Evolutionary conservation across 37 sponge, comb jelly and placozoan species (phyloP), one percentile per base, ranked within the genome.

Genomic region (Theonella swinhoei): DNA sequence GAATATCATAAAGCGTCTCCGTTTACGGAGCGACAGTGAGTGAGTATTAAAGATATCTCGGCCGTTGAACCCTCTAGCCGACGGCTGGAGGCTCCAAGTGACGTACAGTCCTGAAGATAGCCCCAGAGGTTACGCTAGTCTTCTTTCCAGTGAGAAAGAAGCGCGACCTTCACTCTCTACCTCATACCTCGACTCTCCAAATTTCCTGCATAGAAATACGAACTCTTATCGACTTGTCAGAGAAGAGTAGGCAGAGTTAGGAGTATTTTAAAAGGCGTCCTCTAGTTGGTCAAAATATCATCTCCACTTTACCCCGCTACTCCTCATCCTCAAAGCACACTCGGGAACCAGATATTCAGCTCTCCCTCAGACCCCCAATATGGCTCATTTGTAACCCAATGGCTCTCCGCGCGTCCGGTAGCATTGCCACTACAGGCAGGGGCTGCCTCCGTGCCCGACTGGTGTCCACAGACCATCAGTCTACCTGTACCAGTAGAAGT

Each of bases 401-500:
- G 84, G 84, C 62, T 65, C 75, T 41, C 54, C 54, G 54, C n/a
- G 60, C 59, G 29, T 39, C 33, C 70, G 72, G 26, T 62, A 43
- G 36, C 82, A 82, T 72, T 82, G 82, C 82, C 54, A 72, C 14
- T 73, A 0, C 22, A 62, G 74, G 82, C 82, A 82, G 82, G 70
- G 82, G 72, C 82, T 82, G 30, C 68, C 81, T 59, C 32, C 32
- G 20, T 70, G 32, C 39, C 81, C 23, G 59, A 47, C 70, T 9
- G 54, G 61, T 36, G 28, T 39, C 38, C 2, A 20, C 60, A 11
- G 38, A 42, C 54, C 38, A 78, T 8, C 64, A 34, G 30, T 20
- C 19, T n/a, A 33, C 28, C 31, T 60, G 47, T 76, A 39, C 33
- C 77, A 78, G 78, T 64, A 63, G n/a, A 31, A 78, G 29, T 78